A percentile compares a stretch with the other conserved stretches of the same genome.
Evolutionary conservation across 2,113 vertebrate species (phyloP).

Genomic region (Ptychochromis oligacanthus): DNA sequence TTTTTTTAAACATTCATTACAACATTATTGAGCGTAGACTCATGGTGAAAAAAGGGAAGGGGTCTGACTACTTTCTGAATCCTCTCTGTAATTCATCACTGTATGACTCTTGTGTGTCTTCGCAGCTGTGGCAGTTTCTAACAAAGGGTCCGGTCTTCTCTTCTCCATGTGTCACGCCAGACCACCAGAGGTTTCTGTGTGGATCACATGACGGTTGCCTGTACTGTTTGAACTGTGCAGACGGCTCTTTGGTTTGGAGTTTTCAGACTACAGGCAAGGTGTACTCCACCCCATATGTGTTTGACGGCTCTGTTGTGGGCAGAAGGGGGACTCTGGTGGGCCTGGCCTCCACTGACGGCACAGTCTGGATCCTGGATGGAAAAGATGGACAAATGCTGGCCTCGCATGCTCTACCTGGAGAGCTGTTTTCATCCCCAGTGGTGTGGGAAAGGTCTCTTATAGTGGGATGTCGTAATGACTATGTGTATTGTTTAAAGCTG

Average conservation of each 20-base stretch:
- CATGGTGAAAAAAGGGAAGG: background rate
- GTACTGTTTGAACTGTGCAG: slow-evolving; percentile 83
- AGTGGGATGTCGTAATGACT: slow-evolving; percentile 94
- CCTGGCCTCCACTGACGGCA: slow-evolving; percentile 90
- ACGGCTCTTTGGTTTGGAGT: slow-evolving; percentile 87
- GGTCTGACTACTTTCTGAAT: background rate
- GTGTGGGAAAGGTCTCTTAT: slow-evolving; percentile 83
- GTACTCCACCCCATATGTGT: slow-evolving; percentile 89
- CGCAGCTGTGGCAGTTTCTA: slow-evolving; percentile 88
- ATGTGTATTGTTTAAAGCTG: slow-evolving; percentile 89
- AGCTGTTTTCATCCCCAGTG: slow-evolving; percentile 93
- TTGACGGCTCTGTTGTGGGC: slow-evolving; percentile 66
- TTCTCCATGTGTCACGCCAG: slow-evolving; percentile 83
- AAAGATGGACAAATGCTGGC: slow-evolving; percentile 77
- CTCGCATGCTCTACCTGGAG: slow-evolving; percentile 82
- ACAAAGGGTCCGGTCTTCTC: slow-evolving; percentile 92
- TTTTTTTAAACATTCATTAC: background rate
- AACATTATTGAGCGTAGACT: accelerated
- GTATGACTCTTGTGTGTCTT: background rate
- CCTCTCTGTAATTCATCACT: background rate
- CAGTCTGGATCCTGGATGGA: slow-evolving; percentile 88
- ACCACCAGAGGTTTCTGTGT: slow-evolving; percentile 83
- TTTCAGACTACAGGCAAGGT: slow-evolving; percentile 87
- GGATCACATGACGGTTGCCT: slow-evolving; percentile 90
- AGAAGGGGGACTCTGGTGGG: slow-evolving; percentile 77